Evolutionary conservation across 2,888 invertebrate species (phyloP).

Genomic region (Sinelater perroti): DNA sequence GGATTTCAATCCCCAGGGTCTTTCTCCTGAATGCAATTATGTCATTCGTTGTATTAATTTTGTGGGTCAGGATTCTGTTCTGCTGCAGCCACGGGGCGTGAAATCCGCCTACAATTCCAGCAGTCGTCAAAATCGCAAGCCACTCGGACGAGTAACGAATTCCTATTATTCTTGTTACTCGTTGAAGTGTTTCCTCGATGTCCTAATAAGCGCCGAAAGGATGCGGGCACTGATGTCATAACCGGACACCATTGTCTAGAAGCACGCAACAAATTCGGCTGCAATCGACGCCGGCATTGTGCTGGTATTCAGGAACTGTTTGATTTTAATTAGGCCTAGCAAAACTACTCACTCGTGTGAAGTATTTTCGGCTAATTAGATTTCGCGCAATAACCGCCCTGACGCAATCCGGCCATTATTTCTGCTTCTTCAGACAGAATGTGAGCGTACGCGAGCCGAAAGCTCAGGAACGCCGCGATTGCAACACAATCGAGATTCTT

Average conservation of each 20-base stretch:
- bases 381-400: conserved; percentile 4
- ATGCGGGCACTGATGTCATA: conserved; percentile 22
- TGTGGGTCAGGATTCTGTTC: not conserved
- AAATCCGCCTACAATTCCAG: not conserved
- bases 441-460: conserved; percentile 9
- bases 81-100: not conserved
- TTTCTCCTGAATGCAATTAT: conserved; percentile 5
- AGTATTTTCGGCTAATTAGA: conserved; percentile 16
- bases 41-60: conserved; percentile 1
- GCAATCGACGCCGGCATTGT: conserved; percentile 9
- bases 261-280: conserved; percentile 3
- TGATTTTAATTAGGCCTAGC: conserved; percentile 16
- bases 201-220: conserved; percentile 23
- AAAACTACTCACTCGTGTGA: conserved; percentile 13
- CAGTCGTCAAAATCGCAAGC: too few relatives aligned
- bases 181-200: conserved; percentile 14
- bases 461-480: not conserved
- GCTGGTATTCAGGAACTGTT: conserved; percentile 2
- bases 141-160: conserved; percentile 29
- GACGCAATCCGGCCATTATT: conserved; percentile 14
- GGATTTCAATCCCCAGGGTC: not conserved
- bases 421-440: conserved; percentile 12
- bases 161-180: conserved; percentile 32
- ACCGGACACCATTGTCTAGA: conserved; percentile 20
- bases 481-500: conserved; percentile 3